Base-by-base conservation (phyloP, 2,888 invertebrate genomes). In the Tanypteryx hageni region DNA sequence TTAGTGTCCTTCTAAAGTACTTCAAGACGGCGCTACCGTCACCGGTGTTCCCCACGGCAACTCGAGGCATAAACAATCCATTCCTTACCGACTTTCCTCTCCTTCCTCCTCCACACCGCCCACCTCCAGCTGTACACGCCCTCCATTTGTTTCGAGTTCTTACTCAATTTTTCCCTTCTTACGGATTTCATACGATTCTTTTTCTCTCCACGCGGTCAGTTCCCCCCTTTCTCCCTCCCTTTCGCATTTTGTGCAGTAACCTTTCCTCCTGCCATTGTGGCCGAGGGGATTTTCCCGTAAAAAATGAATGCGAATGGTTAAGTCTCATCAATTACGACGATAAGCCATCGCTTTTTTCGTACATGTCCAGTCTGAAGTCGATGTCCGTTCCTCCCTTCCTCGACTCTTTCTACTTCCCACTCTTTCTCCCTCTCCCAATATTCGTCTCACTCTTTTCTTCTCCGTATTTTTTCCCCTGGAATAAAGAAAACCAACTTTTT, bases 271-370 rank as follows among this genome's bases (percentile, higher is more conserved):
- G 76, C 76, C 76, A 76, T 76, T 76, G 76, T 76, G 76, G 76
- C 27, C 76, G 76, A 76, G 76, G 27, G 76, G 76, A 22, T 76
- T 76, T 76, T 76, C 27, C 76, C 76, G 27, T 76, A 76, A 76
- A 76, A 76, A 76, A 76, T 76, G 76, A 76, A 76, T 76, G 76
- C 76, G 76, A 76, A 76, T 76, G 76, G 22, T 22, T 64, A 61
- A 89, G 64, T 89, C 64, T 68, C 89, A 89, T 89, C 89, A 89
- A 89, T 89, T 89, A 89, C 89, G 44, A 64, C 64, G 89, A 89
- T 89, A 89, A 89, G 44, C 61, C 89, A 89, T 89, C 89, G 64
- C 64, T 44, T 31, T 89, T 89, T 61, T 44, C 64, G 27, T 61
- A 61, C 86, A 59, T 86, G 86, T 86, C 86, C 61, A 64, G 61